Conservation (phyloP, 2,113 vertebrate genomes). For the Archilochus colubris region DNA sequence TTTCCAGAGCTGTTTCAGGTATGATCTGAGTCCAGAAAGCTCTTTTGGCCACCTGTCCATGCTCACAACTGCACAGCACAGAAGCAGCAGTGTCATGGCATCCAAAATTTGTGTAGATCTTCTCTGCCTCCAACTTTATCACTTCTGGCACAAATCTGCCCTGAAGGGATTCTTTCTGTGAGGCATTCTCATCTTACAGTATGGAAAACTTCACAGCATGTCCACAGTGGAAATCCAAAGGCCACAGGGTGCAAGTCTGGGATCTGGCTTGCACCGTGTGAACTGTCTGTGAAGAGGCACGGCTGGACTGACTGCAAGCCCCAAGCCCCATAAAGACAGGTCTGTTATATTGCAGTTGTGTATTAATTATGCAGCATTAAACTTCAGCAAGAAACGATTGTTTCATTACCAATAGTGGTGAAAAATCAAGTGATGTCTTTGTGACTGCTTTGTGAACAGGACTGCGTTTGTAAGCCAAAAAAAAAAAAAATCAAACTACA, state of each 20-base stretch:
- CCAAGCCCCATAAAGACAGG: neutral
- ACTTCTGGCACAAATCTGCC: neutral
- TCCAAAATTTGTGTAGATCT: neutral
- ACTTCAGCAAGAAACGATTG: conserved; percentile 20
- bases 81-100: neutral
- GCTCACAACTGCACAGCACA: neutral
- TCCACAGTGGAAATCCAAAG: neutral
- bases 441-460: conserved; percentile 39
- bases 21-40: neutral
- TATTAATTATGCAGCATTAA: conserved; percentile 5
- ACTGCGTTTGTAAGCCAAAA: conserved; percentile 6
- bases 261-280: neutral
- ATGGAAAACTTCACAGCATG: neutral
- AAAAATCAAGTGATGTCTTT: conserved; percentile 67
- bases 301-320: neutral
- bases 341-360: neutral
- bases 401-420: conserved; percentile 38
- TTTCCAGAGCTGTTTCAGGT: neutral
- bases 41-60: accelerated
- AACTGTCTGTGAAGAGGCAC: neutral
- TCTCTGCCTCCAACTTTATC: neutral
- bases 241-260: neutral
- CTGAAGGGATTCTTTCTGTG: neutral
- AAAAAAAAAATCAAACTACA: conserved; percentile 32
- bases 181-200: neutral